Evolutionary conservation across 1,140 invertebrate species (phyloP), one percentile per base, ranked within the genome.

Genomic region (Trichonephila clavata): DNA sequence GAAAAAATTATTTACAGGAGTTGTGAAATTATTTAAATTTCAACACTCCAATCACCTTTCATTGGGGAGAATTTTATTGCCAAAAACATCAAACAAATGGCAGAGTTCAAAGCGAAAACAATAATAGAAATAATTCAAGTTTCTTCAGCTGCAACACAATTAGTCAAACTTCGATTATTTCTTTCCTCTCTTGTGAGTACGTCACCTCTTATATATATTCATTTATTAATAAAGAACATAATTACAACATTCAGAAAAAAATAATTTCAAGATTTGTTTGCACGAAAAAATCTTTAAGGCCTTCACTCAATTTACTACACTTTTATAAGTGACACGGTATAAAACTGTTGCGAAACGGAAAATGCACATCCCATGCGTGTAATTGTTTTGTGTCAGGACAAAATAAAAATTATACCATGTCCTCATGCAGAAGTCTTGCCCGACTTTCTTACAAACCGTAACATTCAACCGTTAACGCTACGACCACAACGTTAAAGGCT

Each of bases 381-480:
- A 83, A 83, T 83, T 83, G 24, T 59, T 83, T 83, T 24, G 5
- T 83, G 43, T 50, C 71, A 18, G 27, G 32, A 77, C 3, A 39
- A 32, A 39, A 21, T 6, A 1, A 16, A 18, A 77, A 32, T 32
- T 77, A 83, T 43, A 57, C 50, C 81, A 57, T 57, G 21, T 59
- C 7, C n/a, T 13, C 77, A 81, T 20, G 50, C 50, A 50, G 77
- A 83, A 50, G 8, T 27, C 18, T 83, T 83, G 43, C 50, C 81
- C 81, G 81, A 83, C 81, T 57, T 83, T 59, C 77, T 81, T 39
- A 14, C 50, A 83, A 59, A 83, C 50, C 81, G 27, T 83, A 59
- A 59, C 81, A 59, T 57, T 7, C 8, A 27, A 50, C 81, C 50
- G 81, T 83, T 57, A 83, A 39, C 43, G 24, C 50, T 57, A 7